phyloP scores from a whole-genome alignment of 2,797 vertebrate genomes.

The Acipenser ruthenus region DNA sequence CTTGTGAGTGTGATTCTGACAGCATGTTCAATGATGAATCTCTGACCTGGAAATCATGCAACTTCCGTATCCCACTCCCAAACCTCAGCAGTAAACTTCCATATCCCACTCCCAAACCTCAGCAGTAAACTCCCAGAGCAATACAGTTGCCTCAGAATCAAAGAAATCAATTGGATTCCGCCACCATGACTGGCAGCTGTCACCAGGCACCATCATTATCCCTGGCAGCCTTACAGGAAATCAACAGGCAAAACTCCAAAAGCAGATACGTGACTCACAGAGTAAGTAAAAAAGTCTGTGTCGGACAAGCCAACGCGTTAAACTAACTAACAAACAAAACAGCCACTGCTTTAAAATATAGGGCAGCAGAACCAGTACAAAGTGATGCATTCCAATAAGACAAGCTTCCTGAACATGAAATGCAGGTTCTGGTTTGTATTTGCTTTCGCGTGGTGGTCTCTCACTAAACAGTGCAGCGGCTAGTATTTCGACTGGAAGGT shows the following conservation, averaged over 20 bases:
- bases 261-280: neutral
- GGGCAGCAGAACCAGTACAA: neutral
- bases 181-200: conserved; percentile 10
- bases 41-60: too few relatives aligned
- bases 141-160: neutral
- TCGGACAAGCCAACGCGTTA: neutral
- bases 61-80: too few relatives aligned
- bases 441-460: conserved; percentile 8
- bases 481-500: conserved; percentile 10
- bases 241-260: neutral
- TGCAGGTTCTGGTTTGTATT: neutral
- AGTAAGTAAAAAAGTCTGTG: neutral
- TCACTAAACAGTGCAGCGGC: neutral
- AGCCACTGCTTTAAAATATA: neutral
- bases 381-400: neutral
- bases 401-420: neutral
- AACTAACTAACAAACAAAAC: neutral
- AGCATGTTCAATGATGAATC: too few relatives aligned
- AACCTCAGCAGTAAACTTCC: too few relatives aligned
- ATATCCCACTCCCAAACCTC: too few relatives aligned
- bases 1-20: too few relatives aligned
- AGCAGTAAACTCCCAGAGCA: neutral
- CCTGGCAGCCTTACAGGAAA: neutral
- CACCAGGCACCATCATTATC: conserved; percentile 9
- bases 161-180: neutral